Percentiles rank a stretch among this genome's conserved stretches.
Conservation (phyloP, 2,113 vertebrate species). For the Pontoporia blainvillei region DNA sequence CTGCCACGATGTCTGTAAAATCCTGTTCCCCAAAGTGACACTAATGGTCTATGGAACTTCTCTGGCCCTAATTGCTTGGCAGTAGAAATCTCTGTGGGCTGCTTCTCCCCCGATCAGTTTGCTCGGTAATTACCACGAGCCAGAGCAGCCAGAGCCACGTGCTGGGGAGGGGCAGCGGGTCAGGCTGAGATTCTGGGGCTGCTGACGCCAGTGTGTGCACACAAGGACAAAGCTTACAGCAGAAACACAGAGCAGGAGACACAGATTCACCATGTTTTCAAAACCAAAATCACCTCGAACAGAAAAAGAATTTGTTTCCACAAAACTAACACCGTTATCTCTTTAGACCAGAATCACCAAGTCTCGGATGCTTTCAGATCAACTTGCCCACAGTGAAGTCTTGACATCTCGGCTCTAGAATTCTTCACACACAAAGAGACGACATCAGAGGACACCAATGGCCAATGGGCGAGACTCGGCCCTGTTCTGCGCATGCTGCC, state of each 20-base stretch:
- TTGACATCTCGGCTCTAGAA: neutral
- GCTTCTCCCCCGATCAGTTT: neutral
- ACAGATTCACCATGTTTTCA: neutral
- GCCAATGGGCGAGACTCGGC: neutral
- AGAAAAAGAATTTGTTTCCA: neutral
- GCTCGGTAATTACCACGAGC: neutral
- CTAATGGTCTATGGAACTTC: neutral
- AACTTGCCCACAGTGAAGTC: neutral
- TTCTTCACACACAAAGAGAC: neutral
- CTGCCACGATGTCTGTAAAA: neutral
- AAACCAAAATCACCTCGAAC: neutral
- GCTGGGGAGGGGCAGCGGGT: neutral
- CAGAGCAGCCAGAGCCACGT: neutral
- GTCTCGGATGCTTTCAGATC: neutral
- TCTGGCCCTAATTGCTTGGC: constrained; percentile 20
- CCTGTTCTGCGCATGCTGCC: neutral
- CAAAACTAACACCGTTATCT: neutral
- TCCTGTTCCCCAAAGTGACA: neutral
- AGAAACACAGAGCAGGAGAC: neutral
- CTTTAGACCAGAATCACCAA: neutral
- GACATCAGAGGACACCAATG: neutral
- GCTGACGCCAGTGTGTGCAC: fast-evolving
- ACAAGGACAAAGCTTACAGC: neutral
- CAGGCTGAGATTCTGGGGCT: neutral
- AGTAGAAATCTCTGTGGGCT: constrained; percentile 10